Percentiles rank a stretch among this genome's conserved stretches.
These are phyloP conservation scores for Lepilemur septentrionalis DNA, from an alignment of 2,797 vertebrate genomes.

Conservation along the genomic window DNA sequence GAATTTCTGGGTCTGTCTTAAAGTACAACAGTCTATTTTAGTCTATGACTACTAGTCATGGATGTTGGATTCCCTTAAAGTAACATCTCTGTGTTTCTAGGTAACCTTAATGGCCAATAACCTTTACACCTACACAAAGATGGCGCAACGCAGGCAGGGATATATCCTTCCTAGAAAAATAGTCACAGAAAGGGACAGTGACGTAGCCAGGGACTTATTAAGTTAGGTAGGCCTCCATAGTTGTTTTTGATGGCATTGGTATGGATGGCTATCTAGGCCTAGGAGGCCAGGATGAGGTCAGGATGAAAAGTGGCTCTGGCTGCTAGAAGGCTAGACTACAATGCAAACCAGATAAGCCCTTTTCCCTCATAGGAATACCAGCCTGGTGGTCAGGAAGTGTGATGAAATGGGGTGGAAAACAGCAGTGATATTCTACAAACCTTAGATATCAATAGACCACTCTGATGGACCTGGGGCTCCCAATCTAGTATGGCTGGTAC, in stretches of 20 bases:
- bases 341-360: background rate
- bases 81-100: slow-evolving; percentile 1
- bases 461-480: background rate
- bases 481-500: background rate
- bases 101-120: background rate
- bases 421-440: background rate
- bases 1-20: background rate
- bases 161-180: background rate
- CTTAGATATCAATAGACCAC: background rate
- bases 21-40: background rate
- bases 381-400: background rate
- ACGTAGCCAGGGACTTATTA: background rate
- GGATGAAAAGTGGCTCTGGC: background rate
- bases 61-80: background rate
- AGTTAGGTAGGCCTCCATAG: background rate
- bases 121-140: background rate
- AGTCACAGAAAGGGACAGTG: background rate
- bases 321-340: background rate
- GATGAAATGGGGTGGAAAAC: background rate
- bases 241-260: background rate
- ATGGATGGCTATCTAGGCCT: background rate
- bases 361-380: background rate
- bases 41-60: background rate
- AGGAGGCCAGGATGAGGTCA: background rate
- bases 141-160: background rate